Conservation (phyloP, 2,113 vertebrate genomes). For the Gambusia affinis region DNA sequence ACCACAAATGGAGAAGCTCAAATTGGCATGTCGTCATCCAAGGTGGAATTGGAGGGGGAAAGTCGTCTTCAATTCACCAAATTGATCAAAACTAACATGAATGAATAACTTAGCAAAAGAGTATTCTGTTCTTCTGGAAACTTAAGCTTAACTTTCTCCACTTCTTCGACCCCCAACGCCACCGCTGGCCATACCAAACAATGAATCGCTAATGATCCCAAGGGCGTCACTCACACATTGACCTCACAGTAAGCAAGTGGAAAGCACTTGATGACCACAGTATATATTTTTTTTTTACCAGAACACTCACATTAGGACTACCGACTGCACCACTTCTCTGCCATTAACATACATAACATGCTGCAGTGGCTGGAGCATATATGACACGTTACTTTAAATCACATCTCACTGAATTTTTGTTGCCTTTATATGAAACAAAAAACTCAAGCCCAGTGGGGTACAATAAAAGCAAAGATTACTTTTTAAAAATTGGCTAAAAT, state of each 20-base stretch:
- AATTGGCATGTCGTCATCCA: slow-evolving; percentile 64
- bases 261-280: slow-evolving; percentile 67
- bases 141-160: background rate
- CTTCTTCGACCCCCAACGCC: slow-evolving; percentile 55
- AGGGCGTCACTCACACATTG: slow-evolving; percentile 40
- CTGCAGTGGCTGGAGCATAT: background rate
- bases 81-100: slow-evolving; percentile 49
- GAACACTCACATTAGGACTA: slow-evolving; percentile 7
- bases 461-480: background rate
- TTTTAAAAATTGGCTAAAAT: slow-evolving; percentile 14
- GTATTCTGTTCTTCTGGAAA: background rate
- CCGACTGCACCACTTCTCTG: background rate
- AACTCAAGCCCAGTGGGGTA: background rate
- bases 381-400: too few species aligned
- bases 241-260: slow-evolving; percentile 50
- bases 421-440: background rate
- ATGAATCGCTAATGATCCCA: slow-evolving; percentile 50
- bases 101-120: slow-evolving; percentile 4
- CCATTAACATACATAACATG: background rate
- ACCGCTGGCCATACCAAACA: slow-evolving; percentile 50
- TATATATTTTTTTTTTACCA: slow-evolving; percentile 10
- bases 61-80: slow-evolving; percentile 26
- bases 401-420: background rate
- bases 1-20: slow-evolving; percentile 73
- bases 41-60: slow-evolving; percentile 61